Percentiles rank a stretch among this genome's conserved stretches.
Conservation (phyloP, 2,113 vertebrate genomes). For the Ammodytes dubius region DNA sequence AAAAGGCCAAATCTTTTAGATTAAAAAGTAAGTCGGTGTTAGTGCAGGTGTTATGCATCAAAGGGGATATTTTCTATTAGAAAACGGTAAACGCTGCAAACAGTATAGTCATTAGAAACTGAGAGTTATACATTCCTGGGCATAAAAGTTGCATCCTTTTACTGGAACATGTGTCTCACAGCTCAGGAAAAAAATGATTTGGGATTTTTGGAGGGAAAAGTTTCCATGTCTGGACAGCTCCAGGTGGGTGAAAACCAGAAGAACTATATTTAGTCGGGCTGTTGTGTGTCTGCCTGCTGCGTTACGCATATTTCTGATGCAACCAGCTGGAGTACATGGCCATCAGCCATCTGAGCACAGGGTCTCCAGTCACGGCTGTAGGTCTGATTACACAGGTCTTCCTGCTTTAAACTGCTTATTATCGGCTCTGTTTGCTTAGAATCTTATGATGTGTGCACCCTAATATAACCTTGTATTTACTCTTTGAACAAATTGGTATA, state of each 20-base stretch:
- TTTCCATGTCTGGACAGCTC: constrained; percentile 57
- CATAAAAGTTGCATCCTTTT: not conserved
- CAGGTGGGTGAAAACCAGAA: constrained; percentile 50
- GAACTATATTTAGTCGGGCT: constrained; percentile 75
- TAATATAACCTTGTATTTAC: not conserved
- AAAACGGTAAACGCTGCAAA: not conserved
- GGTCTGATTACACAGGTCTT: constrained; percentile 22
- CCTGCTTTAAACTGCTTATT: constrained; percentile 28
- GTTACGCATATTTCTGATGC: constrained; percentile 77
- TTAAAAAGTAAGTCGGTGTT: not conserved
- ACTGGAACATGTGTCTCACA: constrained; percentile 26
- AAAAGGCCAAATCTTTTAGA: not conserved
- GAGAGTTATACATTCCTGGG: not conserved
- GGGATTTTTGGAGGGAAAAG: constrained; percentile 30
- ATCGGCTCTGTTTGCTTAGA: not conserved
- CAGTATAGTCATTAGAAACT: not conserved
- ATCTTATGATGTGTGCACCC: not conserved
- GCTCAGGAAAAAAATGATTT: constrained; percentile 1
- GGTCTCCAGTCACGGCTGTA: constrained; percentile 9
- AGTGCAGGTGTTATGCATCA: not conserved
- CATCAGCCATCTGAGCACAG: constrained; percentile 50
- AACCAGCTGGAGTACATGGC: constrained; percentile 49
- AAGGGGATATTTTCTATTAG: not conserved
- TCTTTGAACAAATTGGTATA: constrained; percentile 1
- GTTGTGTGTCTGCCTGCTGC: constrained; percentile 51